Evolutionary conservation across 1,140 invertebrate species (phyloP).

Genomic region (Thalassaphorura encarpata): DNA sequence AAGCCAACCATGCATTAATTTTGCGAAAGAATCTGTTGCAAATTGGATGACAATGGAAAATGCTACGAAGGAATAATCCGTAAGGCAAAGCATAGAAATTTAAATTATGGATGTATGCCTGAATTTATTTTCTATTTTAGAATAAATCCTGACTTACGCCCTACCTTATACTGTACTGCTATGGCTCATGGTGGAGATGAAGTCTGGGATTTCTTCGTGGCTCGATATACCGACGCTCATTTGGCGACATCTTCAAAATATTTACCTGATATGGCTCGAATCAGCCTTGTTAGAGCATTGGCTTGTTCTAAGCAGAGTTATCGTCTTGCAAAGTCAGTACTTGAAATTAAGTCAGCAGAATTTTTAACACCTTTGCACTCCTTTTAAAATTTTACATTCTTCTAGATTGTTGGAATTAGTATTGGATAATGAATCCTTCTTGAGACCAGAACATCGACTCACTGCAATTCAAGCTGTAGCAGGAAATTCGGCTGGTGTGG

Average conservation of each 20-base stretch:
- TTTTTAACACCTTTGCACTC: too few relatives aligned
- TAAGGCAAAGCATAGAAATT: too few relatives aligned
- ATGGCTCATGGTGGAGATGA: slow-evolving; percentile 55
- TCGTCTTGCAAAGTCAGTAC: slow-evolving; percentile 5
- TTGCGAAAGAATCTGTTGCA: not conserved
- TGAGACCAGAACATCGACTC: slow-evolving; percentile 4
- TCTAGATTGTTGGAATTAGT: slow-evolving; percentile 18
- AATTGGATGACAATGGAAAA: too few relatives aligned
- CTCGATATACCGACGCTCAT: slow-evolving; percentile 44
- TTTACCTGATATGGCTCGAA: slow-evolving; percentile 1
- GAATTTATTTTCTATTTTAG: slow-evolving; percentile 1
- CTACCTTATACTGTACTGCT: slow-evolving; percentile 61
- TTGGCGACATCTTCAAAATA: not conserved
- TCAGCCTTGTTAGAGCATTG: slow-evolving; percentile 16
- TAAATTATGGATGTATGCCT: too few relatives aligned
- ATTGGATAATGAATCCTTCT: slow-evolving; percentile 10
- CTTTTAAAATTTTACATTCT: not conserved
- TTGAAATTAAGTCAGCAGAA: not conserved
- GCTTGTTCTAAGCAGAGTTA: slow-evolving; percentile 14
- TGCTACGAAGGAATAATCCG: too few relatives aligned
- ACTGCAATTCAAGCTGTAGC: slow-evolving; percentile 21
- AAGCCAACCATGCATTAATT: not conserved
- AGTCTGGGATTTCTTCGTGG: slow-evolving; percentile 71
- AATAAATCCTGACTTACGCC: slow-evolving; percentile 19
- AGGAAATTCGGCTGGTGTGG: slow-evolving; percentile 21